phyloP scores from a whole-genome alignment of 2,113 vertebrate genomes.

The Gallinago jamesoni region DNA sequence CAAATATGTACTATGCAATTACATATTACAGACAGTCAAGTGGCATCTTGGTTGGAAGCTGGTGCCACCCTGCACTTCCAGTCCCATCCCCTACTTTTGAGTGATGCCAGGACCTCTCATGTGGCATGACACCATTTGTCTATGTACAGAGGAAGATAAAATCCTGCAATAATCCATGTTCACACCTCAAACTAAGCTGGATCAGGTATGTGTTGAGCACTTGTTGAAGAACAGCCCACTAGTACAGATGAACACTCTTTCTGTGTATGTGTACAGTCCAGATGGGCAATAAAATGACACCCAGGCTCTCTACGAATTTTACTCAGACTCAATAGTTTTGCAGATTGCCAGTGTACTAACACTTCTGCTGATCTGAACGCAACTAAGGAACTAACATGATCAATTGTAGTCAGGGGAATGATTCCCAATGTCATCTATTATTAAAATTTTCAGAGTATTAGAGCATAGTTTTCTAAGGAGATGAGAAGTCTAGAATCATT shows the following conservation, averaged over 20 bases:
- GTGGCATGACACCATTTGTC: background rate
- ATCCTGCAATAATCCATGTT: background rate
- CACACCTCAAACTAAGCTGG: background rate
- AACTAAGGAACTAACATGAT: background rate
- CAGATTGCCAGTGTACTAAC: background rate
- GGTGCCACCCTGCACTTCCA: background rate
- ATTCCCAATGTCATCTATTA: background rate
- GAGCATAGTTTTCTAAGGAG: background rate
- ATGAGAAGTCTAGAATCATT: background rate
- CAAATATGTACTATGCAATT: background rate
- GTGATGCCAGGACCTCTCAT: background rate
- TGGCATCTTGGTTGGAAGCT: background rate
- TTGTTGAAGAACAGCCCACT: background rate
- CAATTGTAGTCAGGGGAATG: background rate
- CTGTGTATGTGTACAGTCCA: background rate
- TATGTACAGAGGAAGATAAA: background rate
- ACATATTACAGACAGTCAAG: background rate
- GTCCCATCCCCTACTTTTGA: background rate
- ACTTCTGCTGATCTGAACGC: background rate
- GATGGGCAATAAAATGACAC: background rate
- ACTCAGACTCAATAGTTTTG: background rate
- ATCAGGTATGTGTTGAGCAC: background rate
- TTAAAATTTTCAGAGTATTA: background rate
- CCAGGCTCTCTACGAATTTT: background rate
- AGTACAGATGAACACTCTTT: background rate